Base-by-base conservation (phyloP, 1,140 invertebrate species). In the Leptinotarsa undecemlineata region DNA sequence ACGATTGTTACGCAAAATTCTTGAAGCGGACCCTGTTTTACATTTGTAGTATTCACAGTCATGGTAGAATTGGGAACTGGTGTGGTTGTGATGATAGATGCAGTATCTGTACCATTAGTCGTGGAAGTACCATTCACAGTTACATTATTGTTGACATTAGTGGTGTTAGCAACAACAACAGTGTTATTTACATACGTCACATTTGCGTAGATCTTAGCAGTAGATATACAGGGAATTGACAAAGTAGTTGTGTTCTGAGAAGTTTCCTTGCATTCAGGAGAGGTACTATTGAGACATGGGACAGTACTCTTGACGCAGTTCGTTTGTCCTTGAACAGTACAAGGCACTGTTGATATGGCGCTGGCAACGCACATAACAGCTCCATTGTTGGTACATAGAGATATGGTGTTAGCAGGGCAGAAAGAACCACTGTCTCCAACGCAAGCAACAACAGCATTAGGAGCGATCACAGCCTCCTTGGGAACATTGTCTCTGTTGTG, bases 351-450 rank as follows among this genome's bases (percentile, higher is more conserved):
- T n/a, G 74, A 74, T 11, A 71, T 63, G 11, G 75, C 76, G 20
- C 76, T 77, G 13, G 79, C 79, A 4, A 81, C 80, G 64, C 80
- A 81, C 75, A 81, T 78, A 14, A 81, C 79, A 17, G 79, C 77
- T n/a, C 79, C 79, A 21, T 80, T 79, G 47, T 33, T 75, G n/a
- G 79, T 80, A 71, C 80, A 81, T 21, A 81, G 66, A 2, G 80
- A 76, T 6, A 72, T 74, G 13, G 79, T 81, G 23, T 78, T 77
- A 4, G 79, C 21, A 23, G 79, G 78, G 67, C 80, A 81, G 20
- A 81, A 79, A 23, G 67, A 23, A 26, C 76, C 76, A 60, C 75
- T 80, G 26, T 80, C 77, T 1, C 79, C 79, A 13, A 76, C 48
- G 64, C 79, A 80, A 69, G 64, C 75, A 3, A 78, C 74, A 21